Conservation (phyloP, 23 tunicate genomes). For the Phallusia fumigata region DNA sequence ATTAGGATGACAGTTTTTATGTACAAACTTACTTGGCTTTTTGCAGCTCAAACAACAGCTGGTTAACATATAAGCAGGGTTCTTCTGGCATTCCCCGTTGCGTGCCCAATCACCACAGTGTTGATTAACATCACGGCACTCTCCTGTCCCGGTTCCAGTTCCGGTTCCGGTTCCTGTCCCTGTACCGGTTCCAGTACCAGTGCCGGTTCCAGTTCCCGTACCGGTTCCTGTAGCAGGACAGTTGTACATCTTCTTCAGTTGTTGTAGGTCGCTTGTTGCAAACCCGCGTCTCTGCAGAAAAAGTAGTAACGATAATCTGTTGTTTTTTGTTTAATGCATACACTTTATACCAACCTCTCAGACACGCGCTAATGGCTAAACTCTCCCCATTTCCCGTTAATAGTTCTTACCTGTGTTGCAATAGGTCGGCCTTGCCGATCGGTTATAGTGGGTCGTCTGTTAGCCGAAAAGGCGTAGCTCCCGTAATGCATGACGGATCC, state of each 20-base stretch:
- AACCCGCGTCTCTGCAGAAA: slow-evolving; percentile 2
- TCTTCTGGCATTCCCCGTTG: slow-evolving; percentile 24
- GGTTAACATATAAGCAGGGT: slow-evolving; percentile 25
- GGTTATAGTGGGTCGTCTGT: neutral
- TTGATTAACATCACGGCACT: slow-evolving; percentile 21
- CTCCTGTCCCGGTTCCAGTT: neutral
- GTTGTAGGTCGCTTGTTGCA: slow-evolving; percentile 39
- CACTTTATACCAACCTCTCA: too few relatives aligned
- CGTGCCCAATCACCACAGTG: slow-evolving; percentile 38
- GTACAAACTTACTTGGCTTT: neutral
- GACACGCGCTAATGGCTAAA: too few relatives aligned
- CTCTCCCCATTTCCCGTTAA: too few relatives aligned
- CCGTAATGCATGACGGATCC: slow-evolving; percentile 14
- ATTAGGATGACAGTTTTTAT: too few relatives aligned
- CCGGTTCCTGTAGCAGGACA: slow-evolving; percentile 34
- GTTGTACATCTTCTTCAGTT: slow-evolving; percentile 50
- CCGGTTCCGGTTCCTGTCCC: slow-evolving; percentile 10
- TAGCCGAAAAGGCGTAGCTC: neutral
- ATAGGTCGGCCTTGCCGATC: neutral
- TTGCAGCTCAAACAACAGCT: slow-evolving; percentile 42
- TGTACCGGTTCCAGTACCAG: slow-evolving; percentile 12
- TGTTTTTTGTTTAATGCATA: too few relatives aligned
- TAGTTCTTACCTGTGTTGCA: neutral
- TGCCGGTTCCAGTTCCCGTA: slow-evolving; percentile 16
- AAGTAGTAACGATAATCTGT: neutral